Evolutionary conservation across 1,140 invertebrate genomes (phyloP).

Genomic region (Oedothorax gibbosus): DNA sequence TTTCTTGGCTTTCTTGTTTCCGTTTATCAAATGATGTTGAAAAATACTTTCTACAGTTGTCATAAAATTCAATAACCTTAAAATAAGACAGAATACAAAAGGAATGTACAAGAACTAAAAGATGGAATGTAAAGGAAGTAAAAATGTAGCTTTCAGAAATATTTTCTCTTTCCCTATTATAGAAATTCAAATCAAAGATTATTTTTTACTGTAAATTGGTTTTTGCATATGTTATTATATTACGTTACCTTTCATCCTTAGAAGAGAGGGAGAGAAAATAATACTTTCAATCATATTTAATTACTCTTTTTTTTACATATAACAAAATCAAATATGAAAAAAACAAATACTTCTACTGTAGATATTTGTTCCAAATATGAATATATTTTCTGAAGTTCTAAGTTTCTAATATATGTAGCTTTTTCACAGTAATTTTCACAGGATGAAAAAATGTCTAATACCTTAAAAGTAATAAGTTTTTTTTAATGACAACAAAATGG

Average conservation of each 20-base stretch:
- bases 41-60: not conserved
- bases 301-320: not conserved
- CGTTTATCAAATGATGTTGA: not conserved
- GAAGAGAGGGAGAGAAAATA: too few species aligned
- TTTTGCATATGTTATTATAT: too few species aligned
- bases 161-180: too few species aligned
- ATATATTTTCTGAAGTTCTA: not conserved
- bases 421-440: constrained; percentile 1
- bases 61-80: constrained; percentile 1
- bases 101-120: too few species aligned
- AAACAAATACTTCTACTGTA: constrained; percentile 3
- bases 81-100: not conserved
- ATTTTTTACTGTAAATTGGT: too few species aligned
- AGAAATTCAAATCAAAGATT: too few species aligned
- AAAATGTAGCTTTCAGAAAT: too few species aligned
- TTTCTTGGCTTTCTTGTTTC: not conserved
- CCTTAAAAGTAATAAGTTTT: not conserved
- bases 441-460: not conserved
- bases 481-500: not conserved
- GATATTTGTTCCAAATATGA: not conserved
- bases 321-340: not conserved
- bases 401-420: not conserved
- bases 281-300: too few species aligned
- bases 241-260: too few species aligned
- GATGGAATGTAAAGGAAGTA: too few species aligned